Evolutionary conservation across 2,888 invertebrate species (phyloP).

Genomic region (Tenthredo distinguenda): DNA sequence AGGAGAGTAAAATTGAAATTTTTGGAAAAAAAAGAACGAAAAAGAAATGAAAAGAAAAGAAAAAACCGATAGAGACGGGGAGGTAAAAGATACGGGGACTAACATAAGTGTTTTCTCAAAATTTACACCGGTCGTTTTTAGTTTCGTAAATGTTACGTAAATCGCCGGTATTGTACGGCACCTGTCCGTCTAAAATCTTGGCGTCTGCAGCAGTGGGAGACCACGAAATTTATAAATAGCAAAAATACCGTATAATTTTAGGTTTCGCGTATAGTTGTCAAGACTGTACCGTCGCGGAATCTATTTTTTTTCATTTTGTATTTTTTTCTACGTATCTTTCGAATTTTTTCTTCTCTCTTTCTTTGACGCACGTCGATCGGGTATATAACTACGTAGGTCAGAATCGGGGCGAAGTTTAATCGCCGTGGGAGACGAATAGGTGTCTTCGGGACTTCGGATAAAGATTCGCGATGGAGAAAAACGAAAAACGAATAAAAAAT

Average conservation of each 20-base stretch:
- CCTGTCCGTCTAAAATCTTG: conserved; percentile 49
- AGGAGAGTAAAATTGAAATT: too few relatives aligned
- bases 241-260: conserved; percentile 38
- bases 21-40: too few relatives aligned
- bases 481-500: neutral
- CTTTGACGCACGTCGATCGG: too few relatives aligned
- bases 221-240: conserved; percentile 13
- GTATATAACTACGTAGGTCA: neutral
- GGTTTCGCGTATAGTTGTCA: conserved; percentile 3
- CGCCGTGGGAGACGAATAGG: too few relatives aligned
- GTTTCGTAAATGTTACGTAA: conserved; percentile 35
- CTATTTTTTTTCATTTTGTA: neutral
- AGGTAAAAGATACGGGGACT: neutral
- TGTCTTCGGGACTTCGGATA: too few relatives aligned
- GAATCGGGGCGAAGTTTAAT: neutral
- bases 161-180: conserved; percentile 1
- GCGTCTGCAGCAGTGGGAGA: conserved; percentile 5
- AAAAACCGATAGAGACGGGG: neutral
- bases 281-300: neutral
- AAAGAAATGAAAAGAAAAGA: neutral
- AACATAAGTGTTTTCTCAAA: neutral
- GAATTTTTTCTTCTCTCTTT: neutral
- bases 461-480: too few relatives aligned
- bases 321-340: neutral
- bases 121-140: neutral